Conservation (phyloP, 2,113 vertebrate genomes). For the Hypanus sabinus region DNA sequence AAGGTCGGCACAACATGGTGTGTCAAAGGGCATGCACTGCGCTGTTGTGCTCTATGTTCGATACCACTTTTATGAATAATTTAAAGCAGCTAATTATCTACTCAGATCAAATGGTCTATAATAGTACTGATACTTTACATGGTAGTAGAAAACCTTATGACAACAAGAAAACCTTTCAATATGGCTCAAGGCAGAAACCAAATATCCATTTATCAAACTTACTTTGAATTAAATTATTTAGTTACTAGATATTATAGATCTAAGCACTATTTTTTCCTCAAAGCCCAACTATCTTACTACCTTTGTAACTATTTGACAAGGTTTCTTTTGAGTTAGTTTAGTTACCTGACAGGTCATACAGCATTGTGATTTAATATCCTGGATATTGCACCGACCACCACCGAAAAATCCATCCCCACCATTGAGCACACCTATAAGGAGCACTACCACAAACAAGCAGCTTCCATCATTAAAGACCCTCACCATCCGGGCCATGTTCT, state of each 20-base stretch:
- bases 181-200: background rate
- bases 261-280: background rate
- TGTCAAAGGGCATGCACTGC: no score
- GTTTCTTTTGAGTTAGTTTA: background rate
- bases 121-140: background rate
- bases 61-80: background rate
- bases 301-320: background rate
- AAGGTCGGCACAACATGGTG: no score
- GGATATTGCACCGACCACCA: no score
- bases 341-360: no score
- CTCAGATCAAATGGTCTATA: background rate
- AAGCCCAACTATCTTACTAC: background rate
- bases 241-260: background rate
- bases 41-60: background rate
- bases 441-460: no score
- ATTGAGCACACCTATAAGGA: no score
- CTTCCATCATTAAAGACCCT: no score
- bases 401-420: no score
- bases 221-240: background rate
- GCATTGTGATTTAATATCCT: background rate
- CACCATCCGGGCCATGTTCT: no score
- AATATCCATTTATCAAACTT: background rate
- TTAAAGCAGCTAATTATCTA: background rate
- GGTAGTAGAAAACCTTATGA: background rate
- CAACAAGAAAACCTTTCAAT: background rate